Base-by-base conservation (phyloP, 2,113 vertebrate genomes). In the Panthera tigris region DNA sequence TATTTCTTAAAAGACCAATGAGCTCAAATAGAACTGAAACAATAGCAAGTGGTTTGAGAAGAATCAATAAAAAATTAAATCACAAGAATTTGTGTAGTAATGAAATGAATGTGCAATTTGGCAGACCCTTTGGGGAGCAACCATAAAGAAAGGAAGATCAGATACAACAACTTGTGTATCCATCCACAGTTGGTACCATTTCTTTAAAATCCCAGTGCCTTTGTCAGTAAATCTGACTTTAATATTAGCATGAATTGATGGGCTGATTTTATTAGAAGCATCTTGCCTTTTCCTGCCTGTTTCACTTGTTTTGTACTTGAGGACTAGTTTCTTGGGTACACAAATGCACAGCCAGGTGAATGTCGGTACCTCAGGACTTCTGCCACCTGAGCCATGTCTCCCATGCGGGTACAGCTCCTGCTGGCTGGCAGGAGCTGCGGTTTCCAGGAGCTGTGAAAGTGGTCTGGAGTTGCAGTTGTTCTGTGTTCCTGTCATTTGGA, bases 1-100 rank as follows among this genome's bases (percentile, higher is more conserved):
- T 93, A 71, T 82, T 74, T 89, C 39, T 93, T 90, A 91, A 94
- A 83, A 52, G 25, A 84, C 19, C 9, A 25, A 11, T 68, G 12
- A 65, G 81, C 13, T 96, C 81, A 78, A 45, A 80, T 48, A 76
- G 63, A 94, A 88, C 68, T 78, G 57, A 94, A 71, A 55, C 89
- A 76, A 84, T 63, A 85, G 89, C 68, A 83, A 39, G n/a, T 88
- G 7, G 0, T 68, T 83, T 91, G 31, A 65, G 89, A 82, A 89
- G 18, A 91, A 71, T n/a, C 36, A 57, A 1, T 83, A 33, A 45
- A 94, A 66, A 76, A 82, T 92, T 82, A 78, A 86, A 80, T 76
- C 87, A 55, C 65, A 55, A 65, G 41, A 76, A 88, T 93, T 79
- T 81, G 8, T 71, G 3, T 89, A 66, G 27, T 63, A 33, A 68